phyloP scores from a whole-genome alignment of 1,140 invertebrate genomes.

The Drosophila carrolli region DNA sequence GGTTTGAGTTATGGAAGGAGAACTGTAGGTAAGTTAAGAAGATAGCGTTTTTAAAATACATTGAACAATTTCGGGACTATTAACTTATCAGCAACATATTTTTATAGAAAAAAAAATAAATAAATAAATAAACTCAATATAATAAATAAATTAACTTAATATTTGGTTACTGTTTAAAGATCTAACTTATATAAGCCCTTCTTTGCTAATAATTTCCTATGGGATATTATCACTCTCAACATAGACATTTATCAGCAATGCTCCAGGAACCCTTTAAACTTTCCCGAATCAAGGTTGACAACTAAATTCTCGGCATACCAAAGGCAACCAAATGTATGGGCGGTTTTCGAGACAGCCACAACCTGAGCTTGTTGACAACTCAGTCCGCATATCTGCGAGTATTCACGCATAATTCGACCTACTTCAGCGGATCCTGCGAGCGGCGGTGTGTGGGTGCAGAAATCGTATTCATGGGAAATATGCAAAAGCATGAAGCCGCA shows the following conservation, averaged over 20 bases:
- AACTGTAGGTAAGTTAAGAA: too few relatives aligned
- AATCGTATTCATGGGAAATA: conserved; percentile 58
- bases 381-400: conserved; percentile 43
- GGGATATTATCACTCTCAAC: conserved; percentile 1
- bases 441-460: conserved; percentile 3
- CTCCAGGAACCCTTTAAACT: conserved; percentile 4
- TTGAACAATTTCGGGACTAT: too few relatives aligned
- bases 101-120: too few relatives aligned
- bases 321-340: conserved; percentile 15
- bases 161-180: too few relatives aligned
- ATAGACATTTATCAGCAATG: neutral
- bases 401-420: conserved; percentile 52
- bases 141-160: too few relatives aligned
- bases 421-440: neutral
- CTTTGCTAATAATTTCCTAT: neutral
- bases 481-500: conserved; percentile 63
- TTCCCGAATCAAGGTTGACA: conserved; percentile 35
- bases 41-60: too few relatives aligned
- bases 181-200: neutral
- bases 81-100: too few relatives aligned
- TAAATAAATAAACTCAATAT: too few relatives aligned
- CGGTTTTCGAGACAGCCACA: conserved; percentile 31
- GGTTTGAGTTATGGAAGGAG: too few relatives aligned
- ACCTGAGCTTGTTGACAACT: conserved; percentile 52
- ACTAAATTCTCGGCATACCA: conserved; percentile 35